Conservation (phyloP, 2,113 vertebrate species). For the Ochotona princeps region DNA sequence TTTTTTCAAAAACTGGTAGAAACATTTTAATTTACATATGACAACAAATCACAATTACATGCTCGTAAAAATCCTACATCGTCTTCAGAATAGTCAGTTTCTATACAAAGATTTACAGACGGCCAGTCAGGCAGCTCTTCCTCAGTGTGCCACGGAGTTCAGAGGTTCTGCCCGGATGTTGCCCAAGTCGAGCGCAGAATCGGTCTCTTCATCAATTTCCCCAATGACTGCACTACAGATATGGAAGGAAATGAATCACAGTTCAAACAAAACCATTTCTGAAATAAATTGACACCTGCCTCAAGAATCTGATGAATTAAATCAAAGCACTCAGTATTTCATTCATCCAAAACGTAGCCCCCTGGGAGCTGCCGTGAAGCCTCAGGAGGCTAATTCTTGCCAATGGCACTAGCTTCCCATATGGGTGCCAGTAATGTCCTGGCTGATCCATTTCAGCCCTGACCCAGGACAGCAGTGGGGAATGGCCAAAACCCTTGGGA, state of each 20-base stretch:
- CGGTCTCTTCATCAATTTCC: constrained; percentile 98
- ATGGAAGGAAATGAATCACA: constrained; percentile 18
- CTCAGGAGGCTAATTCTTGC: no score
- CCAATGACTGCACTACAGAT: constrained; percentile 96
- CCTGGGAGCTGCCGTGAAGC: no score
- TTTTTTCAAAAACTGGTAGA: constrained; percentile 84
- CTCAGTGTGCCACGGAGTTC: constrained; percentile 96
- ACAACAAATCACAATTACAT: constrained; percentile 78
- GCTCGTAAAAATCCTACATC: constrained; percentile 79
- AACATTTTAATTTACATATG: constrained; percentile 88
- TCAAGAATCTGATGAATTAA: not conserved
- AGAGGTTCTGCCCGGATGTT: constrained; percentile 98
- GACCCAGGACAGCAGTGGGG: no score
- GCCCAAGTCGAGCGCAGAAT: constrained; percentile 96
- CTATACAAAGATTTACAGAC: constrained; percentile 88
- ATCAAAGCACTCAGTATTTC: not conserved
- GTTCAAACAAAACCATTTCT: constrained; percentile 56
- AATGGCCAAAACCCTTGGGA: no score
- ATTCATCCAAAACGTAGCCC: not conserved
- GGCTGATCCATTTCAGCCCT: no score
- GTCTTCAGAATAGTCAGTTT: constrained; percentile 77
- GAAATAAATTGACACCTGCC: not conserved
- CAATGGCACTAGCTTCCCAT: no score
- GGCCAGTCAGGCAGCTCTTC: constrained; percentile 61
- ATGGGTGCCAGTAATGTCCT: not conserved